Conservation (phyloP, 2,113 vertebrate species). For the Leiothrix lutea region DNA sequence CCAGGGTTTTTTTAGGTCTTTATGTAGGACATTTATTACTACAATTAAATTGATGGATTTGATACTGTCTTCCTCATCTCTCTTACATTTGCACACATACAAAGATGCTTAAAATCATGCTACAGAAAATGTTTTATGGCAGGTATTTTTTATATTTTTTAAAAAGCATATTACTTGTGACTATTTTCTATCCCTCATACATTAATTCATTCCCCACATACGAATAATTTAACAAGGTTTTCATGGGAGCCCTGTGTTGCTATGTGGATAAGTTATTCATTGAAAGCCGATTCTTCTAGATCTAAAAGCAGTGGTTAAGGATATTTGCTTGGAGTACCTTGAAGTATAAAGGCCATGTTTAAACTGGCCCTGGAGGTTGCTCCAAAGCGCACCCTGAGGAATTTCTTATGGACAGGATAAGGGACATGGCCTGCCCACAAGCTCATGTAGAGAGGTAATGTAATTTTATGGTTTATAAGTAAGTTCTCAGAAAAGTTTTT, state of each 20-base stretch:
- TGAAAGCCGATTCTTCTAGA: neutral
- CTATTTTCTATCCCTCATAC: neutral
- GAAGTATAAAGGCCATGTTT: neutral
- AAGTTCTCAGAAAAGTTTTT: neutral
- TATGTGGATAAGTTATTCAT: neutral
- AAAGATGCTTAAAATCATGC: neutral
- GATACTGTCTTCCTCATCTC: neutral
- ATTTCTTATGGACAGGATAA: neutral
- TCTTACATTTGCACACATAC: neutral
- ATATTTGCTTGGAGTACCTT: neutral
- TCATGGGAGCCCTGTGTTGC: neutral
- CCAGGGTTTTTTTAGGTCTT: fast-evolving
- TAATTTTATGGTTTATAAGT: neutral
- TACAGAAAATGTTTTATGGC: neutral
- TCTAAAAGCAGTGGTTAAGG: neutral
- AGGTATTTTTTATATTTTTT: neutral
- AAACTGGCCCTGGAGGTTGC: neutral
- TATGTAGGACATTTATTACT: neutral
- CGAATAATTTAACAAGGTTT: neutral
- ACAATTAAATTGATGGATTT: neutral
- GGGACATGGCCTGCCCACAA: neutral
- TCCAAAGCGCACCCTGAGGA: neutral
- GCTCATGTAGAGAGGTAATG: neutral
- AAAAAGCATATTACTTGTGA: neutral
- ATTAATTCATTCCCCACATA: neutral